Base-by-base conservation (phyloP, 2,888 invertebrate species). In the Lochmaea capreae region DNA sequence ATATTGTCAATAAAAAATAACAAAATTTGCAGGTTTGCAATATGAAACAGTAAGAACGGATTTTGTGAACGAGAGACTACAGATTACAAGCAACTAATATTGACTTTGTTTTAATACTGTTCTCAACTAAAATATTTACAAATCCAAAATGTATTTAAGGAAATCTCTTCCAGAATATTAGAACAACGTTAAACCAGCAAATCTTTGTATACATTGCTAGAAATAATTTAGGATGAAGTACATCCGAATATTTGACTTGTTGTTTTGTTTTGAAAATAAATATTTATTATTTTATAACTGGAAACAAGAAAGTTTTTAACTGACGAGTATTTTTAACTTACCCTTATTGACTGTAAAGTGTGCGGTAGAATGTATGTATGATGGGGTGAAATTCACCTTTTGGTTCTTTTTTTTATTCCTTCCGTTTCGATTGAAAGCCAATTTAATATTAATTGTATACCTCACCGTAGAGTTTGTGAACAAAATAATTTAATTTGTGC, bases 61-160 rank as follows among this genome's bases (percentile, higher is more conserved):
- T 33, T 33, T 33, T 33, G 33, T 33, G 33, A 33, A 33, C 33
- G 33, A 49, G 80, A 76, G 79, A 81, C 80, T 81, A 81, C 80
- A 80, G 79, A 81, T 80, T 81, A 81, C 79, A 80, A 79, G 79
- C 81, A 78, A 77, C 78, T 79, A 81, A 83, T 82, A 82, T 83
- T 83, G 81, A 79, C 80, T 78, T 77, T 78, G 78, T 79, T 80
- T 80, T 81, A 81, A 82, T 81, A 79, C 80, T 80, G 81, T 82
- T 83, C 43, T 81, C 81, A 81, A 81, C 79, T 82, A 82, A 81
- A 85, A 84, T 85, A 84, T 85, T 85, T 85, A 80, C 83, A 76
- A 80, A 81, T 80, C 81, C 76, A 42, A 82, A 82, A 83, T 80
- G 83, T 84, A 82, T 83, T 84, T 84, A 84, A 83, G 83, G 83